Evolutionary conservation across 2,888 invertebrate species (phyloP).

Genomic region (Polydrusus tereticollis): DNA sequence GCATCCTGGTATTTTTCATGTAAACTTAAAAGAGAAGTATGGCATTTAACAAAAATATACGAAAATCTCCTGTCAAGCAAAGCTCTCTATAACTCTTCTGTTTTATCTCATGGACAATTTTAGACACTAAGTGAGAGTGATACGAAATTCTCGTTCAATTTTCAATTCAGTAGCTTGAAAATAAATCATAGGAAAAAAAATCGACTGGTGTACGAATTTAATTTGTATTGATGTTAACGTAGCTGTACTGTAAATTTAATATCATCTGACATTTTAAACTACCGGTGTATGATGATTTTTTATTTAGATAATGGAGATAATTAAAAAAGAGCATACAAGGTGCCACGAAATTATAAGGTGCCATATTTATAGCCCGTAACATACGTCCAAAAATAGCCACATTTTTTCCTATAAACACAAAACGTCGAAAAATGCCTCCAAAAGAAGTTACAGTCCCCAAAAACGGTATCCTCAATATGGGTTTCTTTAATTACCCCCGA

Average conservation of each 20-base stretch:
- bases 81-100: constrained; percentile 35
- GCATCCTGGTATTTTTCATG: constrained; percentile 19
- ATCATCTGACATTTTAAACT: neutral
- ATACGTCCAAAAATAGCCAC: no score
- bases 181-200: constrained; percentile 4
- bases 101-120: constrained; percentile 35
- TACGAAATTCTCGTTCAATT: constrained; percentile 32
- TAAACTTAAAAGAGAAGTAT: constrained; percentile 11
- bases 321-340: no score
- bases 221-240: neutral
- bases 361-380: no score
- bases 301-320: neutral
- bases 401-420: no score
- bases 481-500: no score
- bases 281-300: neutral
- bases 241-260: neutral
- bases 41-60: constrained; percentile 26
- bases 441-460: no score
- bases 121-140: constrained; percentile 39
- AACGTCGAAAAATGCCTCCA: no score
- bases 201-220: neutral
- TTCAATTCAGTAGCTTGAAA: constrained; percentile 26
- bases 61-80: constrained; percentile 33
- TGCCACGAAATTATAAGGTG: no score
- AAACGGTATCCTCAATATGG: no score